Evolutionary conservation across 2,113 vertebrate species (phyloP).

Genomic region (human (Homo sapiens)): DNA sequence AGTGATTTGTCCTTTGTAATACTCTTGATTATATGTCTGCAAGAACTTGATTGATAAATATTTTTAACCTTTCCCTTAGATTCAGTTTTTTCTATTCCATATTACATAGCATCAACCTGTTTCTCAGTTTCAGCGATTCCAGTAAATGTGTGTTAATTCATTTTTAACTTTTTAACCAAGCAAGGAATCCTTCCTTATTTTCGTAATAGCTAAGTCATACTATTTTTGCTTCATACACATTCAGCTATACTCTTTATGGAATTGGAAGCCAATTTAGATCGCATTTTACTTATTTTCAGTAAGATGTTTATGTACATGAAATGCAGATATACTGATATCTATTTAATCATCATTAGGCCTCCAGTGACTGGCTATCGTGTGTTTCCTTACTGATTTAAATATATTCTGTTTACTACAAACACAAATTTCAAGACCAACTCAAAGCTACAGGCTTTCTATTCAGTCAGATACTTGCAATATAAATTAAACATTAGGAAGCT

Average conservation of each 20-base stretch:
- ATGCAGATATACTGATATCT: background rate
- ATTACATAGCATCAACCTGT: background rate
- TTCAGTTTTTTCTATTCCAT: background rate
- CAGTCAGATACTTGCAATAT: conserved; percentile 17
- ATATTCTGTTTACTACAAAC: background rate
- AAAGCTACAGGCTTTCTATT: conserved; percentile 7
- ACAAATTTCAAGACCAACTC: conserved; percentile 36
- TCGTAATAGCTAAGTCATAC: background rate
- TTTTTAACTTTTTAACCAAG: conserved; percentile 47
- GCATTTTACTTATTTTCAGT: conserved; percentile 35
- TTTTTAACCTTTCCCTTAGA: background rate
- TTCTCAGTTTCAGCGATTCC: background rate
- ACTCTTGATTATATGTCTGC: background rate
- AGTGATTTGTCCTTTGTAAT: conserved; percentile 4
- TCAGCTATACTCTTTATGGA: background rate
- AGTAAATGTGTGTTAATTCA: conserved; percentile 1
- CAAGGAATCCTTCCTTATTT: background rate
- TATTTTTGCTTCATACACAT: background rate
- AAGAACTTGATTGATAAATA: conserved; percentile 9
- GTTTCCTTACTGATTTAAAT: conserved; percentile 46
- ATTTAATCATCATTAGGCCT: background rate
- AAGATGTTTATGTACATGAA: background rate
- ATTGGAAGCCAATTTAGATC: conserved; percentile 9
- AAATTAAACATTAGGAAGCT: conserved; percentile 32
- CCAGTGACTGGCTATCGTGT: background rate